phyloP scores from a whole-genome alignment of 2,888 invertebrate species.

The Lacanobia wlatinum region DNA sequence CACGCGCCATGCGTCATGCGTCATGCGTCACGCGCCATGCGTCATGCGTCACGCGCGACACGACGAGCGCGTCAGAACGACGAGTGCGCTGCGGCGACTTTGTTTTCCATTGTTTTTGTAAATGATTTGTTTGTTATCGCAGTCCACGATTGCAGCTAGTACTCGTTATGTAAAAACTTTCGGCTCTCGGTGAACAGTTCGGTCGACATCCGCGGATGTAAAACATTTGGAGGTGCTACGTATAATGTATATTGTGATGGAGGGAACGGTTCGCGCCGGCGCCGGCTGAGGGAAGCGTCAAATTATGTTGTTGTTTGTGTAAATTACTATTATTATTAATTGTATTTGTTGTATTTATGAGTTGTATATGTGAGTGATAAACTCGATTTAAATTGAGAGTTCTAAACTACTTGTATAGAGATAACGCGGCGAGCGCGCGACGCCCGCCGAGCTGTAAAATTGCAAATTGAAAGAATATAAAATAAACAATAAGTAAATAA shows the following conservation, averaged over 20 bases:
- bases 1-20: too few species aligned
- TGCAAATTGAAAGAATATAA: slow-evolving; percentile 75
- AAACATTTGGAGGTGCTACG: slow-evolving; percentile 79
- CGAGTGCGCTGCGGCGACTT: slow-evolving; percentile 45
- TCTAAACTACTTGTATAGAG: slow-evolving; percentile 75
- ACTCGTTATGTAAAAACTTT: slow-evolving; percentile 59
- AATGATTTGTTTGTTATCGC: slow-evolving; percentile 71
- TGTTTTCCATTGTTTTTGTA: slow-evolving; percentile 69
- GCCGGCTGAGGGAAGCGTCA: slow-evolving; percentile 58
- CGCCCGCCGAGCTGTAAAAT: slow-evolving; percentile 67
- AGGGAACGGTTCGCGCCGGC: slow-evolving; percentile 38
- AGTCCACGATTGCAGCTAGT: slow-evolving; percentile 66
- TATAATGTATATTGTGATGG: slow-evolving; percentile 65
- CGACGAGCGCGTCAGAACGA: slow-evolving; percentile 11
- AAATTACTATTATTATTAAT: slow-evolving; percentile 82
- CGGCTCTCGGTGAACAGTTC: slow-evolving; percentile 57
- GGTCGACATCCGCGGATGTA: slow-evolving; percentile 73
- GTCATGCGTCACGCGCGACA: too few species aligned
- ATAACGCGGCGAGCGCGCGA: slow-evolving; percentile 55
- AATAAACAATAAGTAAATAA: slow-evolving; percentile 79
- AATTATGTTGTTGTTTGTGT: slow-evolving; percentile 83
- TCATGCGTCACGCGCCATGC: too few species aligned
- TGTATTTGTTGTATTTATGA: slow-evolving; percentile 87
- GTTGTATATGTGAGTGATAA: slow-evolving; percentile 77
- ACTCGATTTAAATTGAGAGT: slow-evolving; percentile 78